Evolutionary conservation across 2,113 vertebrate species (phyloP), one percentile per base, ranked within the genome.

Genomic region (Diglossa brunneiventris): DNA sequence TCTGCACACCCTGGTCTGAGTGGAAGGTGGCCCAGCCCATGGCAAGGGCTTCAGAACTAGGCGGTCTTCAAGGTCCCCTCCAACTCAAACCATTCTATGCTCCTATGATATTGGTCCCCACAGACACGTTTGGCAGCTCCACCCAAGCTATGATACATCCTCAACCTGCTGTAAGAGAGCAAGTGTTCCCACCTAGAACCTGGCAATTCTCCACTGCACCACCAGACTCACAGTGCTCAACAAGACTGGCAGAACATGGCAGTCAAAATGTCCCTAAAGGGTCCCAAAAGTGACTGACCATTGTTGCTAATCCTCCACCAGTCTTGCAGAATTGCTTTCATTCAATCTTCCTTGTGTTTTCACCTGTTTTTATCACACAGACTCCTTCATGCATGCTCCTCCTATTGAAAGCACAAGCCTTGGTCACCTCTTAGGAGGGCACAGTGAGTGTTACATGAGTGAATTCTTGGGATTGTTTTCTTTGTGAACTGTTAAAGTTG

Each of bases 401-500:
- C 50, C 87, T 47, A 8, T 7, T 59, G 63, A 89, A 94, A 94
- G 75, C 5, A 4, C n/a, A 44, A 67, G 50, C 33, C n/a, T 84
- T 58, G 94, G 56, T 46, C 68, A 87, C 53, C 85, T 84, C 30
- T 86, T 89, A 68, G 83, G 72, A 90, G 83, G n/a, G 59, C 58
- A 52, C 30, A 56, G 79, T 41, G 78, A 91, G 72, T 46, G 58
- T 49, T 63, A 66, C 33, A 37, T 26, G 30, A 77, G 41, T 50
- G 37, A 90, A 77, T 77, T 94, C 42, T 58, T 77, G 23, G 23
- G 63, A 26, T 10, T 35, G 37, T 72, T 90, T 83, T 15, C 52
- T 91, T 95, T 83, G 79, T 91, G 69, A 92, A 44, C 42, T 28
- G 44, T 61, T 95, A 9, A 90, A 91, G 83, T 87, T 90, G 83